These are phyloP conservation scores for Drosophila parabipectinata DNA, from an alignment of 1,140 invertebrate species.

Conservation along the genomic window DNA sequence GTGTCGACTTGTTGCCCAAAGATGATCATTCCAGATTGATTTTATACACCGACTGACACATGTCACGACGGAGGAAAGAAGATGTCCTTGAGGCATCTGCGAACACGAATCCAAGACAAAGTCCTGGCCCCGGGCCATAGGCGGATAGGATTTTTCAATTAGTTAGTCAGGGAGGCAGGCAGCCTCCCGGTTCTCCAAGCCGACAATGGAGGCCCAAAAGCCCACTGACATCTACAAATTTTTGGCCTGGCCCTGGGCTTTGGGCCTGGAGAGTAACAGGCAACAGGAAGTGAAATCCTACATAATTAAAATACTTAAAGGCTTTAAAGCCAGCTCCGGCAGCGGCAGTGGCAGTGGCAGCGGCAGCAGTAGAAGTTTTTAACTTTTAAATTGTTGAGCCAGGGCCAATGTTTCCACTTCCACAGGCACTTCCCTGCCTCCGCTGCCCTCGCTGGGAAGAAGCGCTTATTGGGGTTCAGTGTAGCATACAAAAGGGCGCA, in stretches of 20 bases:
- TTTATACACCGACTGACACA: conserved; percentile 9
- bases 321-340: conserved; percentile 65
- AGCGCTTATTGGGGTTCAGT: conserved; percentile 39
- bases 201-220: neutral
- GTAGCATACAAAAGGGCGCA: conserved; percentile 58
- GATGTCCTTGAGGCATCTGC: neutral
- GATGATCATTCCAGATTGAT: conserved; percentile 32
- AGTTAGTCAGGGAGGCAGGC: conserved; percentile 41
- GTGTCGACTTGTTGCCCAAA: neutral
- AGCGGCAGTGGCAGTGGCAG: neutral
- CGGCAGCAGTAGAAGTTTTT: conserved; percentile 52
- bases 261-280: conserved; percentile 7
- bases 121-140: conserved; percentile 53
- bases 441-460: neutral
- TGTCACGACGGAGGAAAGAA: neutral
- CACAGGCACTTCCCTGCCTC: neutral
- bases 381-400: conserved; percentile 73
- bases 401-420: conserved; percentile 21
- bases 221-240: conserved; percentile 68
- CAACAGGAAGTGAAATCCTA: conserved; percentile 68
- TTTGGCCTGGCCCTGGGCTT: conserved; percentile 57
- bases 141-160: conserved; percentile 71
- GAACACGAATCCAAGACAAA: conserved; percentile 25
- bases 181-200: neutral
- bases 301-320: conserved; percentile 83